Conservation (phyloP, 2,888 invertebrate species). For the Dichetophora obliterata region DNA sequence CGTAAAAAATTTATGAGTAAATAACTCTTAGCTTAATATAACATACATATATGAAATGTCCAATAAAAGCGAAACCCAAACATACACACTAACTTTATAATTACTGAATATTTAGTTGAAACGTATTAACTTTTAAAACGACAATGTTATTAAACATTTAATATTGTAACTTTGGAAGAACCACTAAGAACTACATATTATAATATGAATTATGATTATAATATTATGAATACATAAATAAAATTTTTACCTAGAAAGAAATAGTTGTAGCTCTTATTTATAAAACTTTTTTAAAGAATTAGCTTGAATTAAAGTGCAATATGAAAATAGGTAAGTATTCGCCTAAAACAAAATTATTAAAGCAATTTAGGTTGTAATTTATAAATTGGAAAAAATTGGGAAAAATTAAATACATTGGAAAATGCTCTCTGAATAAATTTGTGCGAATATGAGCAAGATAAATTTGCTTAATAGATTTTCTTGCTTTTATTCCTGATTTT, state of each 20-base stretch:
- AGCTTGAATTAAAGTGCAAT: too few relatives aligned
- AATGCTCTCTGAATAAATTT: too few relatives aligned
- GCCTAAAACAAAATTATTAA: too few relatives aligned
- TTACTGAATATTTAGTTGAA: constrained; percentile 16
- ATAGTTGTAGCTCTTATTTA: neutral
- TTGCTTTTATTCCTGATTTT: too few relatives aligned
- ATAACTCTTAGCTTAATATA: neutral
- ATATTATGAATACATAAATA: constrained; percentile 27
- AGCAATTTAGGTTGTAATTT: too few relatives aligned
- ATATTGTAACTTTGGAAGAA: neutral
- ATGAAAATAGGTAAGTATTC: too few relatives aligned
- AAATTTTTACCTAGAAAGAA: constrained; percentile 25
- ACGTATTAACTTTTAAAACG: neutral
- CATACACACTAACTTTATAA: neutral
- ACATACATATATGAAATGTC: neutral
- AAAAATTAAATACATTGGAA: too few relatives aligned
- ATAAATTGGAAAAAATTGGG: too few relatives aligned
- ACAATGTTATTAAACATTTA: neutral
- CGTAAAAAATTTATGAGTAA: neutral
- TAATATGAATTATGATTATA: neutral
- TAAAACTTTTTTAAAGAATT: too few relatives aligned
- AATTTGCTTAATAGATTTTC: too few relatives aligned
- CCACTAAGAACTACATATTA: neutral
- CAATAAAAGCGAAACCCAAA: neutral
- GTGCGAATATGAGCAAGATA: too few relatives aligned